These are phyloP conservation scores for Leucoma salicis DNA, from an alignment of 2,888 invertebrate species.

Conservation along the genomic window DNA sequence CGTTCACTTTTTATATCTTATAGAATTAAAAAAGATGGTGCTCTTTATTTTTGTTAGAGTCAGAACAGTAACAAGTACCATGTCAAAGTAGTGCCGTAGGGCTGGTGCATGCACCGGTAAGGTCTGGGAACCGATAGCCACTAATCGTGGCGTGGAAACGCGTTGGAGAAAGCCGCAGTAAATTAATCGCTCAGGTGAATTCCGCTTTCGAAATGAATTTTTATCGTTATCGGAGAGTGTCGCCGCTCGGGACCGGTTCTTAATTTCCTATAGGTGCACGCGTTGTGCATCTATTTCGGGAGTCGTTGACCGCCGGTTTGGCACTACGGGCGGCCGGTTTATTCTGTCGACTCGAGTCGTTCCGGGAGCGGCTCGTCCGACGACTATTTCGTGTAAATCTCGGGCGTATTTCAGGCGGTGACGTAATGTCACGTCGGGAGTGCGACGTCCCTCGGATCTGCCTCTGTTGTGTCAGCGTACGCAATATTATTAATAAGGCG, in stretches of 20 bases:
- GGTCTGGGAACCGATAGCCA: too few relatives aligned
- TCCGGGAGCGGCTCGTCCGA: conserved; percentile 43
- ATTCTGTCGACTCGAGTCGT: conserved; percentile 44
- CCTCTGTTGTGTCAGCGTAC: too few relatives aligned
- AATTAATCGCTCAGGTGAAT: conserved; percentile 72
- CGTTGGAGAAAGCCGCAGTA: conserved; percentile 66
- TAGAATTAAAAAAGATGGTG: too few relatives aligned
- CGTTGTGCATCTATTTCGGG: conserved; percentile 78
- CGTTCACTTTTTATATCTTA: too few relatives aligned
- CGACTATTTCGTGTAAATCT: conserved; percentile 40
- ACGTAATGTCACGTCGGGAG: conserved; percentile 47
- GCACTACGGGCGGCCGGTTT: conserved; percentile 56
- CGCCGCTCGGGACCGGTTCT: conserved; percentile 72
- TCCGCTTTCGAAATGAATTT: conserved; percentile 77
- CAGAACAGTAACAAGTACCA: too few relatives aligned
- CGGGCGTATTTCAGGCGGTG: conserved; percentile 62
- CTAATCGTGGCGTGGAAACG: too few relatives aligned
- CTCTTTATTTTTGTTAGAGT: too few relatives aligned
- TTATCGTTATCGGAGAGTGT: conserved; percentile 61
- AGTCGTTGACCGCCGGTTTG: conserved; percentile 78
- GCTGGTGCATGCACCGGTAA: too few relatives aligned
- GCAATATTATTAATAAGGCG: conserved; percentile 62
- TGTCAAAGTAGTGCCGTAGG: too few relatives aligned
- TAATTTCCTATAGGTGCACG: conserved; percentile 66
- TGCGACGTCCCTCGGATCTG: conserved; percentile 44